Evolutionary conservation across 2,888 invertebrate species (phyloP).

Genomic region (Parthenolecanium corni): DNA sequence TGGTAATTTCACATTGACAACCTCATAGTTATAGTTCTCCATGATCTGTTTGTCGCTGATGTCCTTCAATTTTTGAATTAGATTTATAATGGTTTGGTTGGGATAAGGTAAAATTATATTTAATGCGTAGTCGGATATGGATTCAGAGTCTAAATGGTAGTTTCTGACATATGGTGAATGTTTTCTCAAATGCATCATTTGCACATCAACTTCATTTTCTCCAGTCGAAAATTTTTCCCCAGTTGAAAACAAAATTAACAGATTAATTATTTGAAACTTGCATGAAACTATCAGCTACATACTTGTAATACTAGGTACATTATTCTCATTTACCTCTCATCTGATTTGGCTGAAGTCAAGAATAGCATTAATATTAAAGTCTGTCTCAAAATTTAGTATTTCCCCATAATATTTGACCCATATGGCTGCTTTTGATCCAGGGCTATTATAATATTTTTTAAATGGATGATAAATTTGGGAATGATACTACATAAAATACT

Average conservation of each 20-base stretch:
- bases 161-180: slow-evolving; percentile 48
- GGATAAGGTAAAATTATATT: slow-evolving; percentile 41
- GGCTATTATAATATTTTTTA: no score
- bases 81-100: slow-evolving; percentile 36
- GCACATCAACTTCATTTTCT: slow-evolving; percentile 39
- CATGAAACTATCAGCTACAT: not conserved
- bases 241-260: not conserved
- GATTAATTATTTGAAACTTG: not conserved
- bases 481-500: no score
- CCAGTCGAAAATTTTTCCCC: not conserved
- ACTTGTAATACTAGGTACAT: no score
- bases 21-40: not conserved
- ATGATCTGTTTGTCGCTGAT: slow-evolving; percentile 33
- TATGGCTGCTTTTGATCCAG: no score
- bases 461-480: no score
- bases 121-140: slow-evolving; percentile 39
- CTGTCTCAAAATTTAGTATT: no score
- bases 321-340: no score
- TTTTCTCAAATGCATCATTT: slow-evolving; percentile 56
- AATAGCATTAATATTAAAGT: no score
- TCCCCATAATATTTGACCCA: no score
- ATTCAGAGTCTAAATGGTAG: slow-evolving; percentile 40
- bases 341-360: no score
- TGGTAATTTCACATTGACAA: slow-evolving; percentile 1
- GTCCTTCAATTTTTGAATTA: slow-evolving; percentile 40